These are phyloP conservation scores for Psilopogon haemacephalus DNA, from an alignment of 2,113 vertebrate genomes.

Conservation along the genomic window DNA sequence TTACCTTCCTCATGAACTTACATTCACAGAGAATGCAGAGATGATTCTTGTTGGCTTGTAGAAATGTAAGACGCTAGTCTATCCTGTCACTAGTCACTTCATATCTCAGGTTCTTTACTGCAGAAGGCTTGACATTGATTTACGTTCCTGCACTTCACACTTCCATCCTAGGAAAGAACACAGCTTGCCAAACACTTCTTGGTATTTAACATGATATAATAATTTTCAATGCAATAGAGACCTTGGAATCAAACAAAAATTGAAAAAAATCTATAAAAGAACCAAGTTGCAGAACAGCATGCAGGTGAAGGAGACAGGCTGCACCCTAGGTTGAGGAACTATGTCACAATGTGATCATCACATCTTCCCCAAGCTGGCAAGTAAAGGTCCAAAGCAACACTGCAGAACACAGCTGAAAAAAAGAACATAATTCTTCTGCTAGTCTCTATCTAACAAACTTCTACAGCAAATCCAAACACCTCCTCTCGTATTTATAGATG, in stretches of 20 bases:
- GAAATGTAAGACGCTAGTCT: background rate
- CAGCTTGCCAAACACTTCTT: background rate
- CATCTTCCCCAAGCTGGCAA: background rate
- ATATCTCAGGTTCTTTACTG: background rate
- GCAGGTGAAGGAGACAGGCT: background rate
- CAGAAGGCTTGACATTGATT: background rate
- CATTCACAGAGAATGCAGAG: background rate
- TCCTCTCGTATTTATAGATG: constrained; percentile 46
- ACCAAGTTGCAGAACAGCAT: background rate
- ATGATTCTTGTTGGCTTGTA: background rate
- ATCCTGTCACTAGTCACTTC: background rate
- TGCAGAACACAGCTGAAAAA: background rate
- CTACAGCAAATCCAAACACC: constrained; percentile 47
- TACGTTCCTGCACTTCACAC: background rate
- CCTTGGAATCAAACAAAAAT: background rate
- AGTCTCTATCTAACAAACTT: background rate
- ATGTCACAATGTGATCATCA: rapidly evolving
- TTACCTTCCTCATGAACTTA: background rate
- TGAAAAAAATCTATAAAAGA: background rate
- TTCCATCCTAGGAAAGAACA: background rate
- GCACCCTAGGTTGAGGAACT: background rate
- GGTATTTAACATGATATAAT: background rate
- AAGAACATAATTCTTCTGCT: background rate
- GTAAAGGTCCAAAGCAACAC: background rate
- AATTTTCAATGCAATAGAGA: background rate